These are phyloP conservation scores for Ploceus nigricollis DNA, from an alignment of 2,113 vertebrate species.

Conservation along the genomic window DNA sequence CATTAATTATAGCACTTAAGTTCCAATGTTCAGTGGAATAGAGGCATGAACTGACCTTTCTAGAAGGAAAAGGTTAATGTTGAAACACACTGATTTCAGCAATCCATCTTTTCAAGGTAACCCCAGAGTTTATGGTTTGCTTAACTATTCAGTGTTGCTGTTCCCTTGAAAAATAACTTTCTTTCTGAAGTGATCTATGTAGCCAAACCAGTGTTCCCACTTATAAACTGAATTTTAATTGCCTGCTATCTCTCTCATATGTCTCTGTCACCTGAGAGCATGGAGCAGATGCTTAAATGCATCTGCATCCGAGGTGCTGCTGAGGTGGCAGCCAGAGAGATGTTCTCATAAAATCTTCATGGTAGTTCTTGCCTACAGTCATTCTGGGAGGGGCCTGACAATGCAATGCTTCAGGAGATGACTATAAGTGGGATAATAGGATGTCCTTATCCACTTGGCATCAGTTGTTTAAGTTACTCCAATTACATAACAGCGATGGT, in stretches of 20 bases:
- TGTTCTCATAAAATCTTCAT: neutral
- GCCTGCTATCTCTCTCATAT: neutral
- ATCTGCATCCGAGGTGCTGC: neutral
- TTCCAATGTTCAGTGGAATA: neutral
- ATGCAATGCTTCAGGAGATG: neutral
- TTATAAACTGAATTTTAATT: neutral
- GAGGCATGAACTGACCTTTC: slow-evolving; percentile 14
- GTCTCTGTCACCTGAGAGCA: neutral
- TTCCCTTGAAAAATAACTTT: slow-evolving; percentile 10
- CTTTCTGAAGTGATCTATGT: neutral
- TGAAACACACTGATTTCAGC: slow-evolving; percentile 4
- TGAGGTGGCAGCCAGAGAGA: neutral
- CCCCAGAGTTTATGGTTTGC: slow-evolving; percentile 12
- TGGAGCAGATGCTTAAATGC: neutral
- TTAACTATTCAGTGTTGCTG: neutral
- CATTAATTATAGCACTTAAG: slow-evolving; percentile 33
- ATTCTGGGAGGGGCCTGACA: neutral
- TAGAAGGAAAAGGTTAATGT: slow-evolving; percentile 8
- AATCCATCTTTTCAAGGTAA: neutral
- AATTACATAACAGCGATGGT: neutral
- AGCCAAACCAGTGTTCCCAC: neutral
- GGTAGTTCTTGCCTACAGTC: neutral
- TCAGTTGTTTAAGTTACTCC: neutral
- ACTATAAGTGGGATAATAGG: neutral
- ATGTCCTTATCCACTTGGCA: neutral